Conservation (phyloP, 53 echinoderm and acorn worm species). For the Luidia sarsii region DNA sequence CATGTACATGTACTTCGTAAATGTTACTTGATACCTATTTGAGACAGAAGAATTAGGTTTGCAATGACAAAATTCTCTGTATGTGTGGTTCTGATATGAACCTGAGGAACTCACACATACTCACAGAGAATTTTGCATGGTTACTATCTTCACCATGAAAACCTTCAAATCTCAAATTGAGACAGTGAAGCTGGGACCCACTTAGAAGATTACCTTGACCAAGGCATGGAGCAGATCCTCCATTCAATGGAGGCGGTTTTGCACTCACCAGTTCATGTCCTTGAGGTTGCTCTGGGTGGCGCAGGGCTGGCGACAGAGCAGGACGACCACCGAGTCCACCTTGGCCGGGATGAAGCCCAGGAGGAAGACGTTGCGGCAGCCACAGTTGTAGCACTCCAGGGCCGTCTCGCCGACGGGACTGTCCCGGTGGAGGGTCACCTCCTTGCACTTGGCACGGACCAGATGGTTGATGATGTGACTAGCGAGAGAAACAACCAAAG, state of each 20-base stretch:
- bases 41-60: too few relatives aligned
- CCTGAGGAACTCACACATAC: too few relatives aligned
- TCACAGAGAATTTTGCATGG: too few relatives aligned
- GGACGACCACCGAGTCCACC: conserved; percentile 95
- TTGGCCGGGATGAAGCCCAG: conserved; percentile 98
- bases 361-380: conserved; percentile 96
- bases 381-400: conserved; percentile 98
- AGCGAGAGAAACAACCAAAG: not conserved
- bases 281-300: conserved; percentile 98
- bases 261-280: conserved; percentile 97
- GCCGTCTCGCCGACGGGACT: conserved; percentile 94
- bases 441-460: conserved; percentile 95
- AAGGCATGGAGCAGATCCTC: not conserved
- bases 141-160: too few relatives aligned
- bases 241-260: not conserved
- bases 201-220: too few relatives aligned
- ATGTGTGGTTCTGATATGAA: too few relatives aligned
- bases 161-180: too few relatives aligned
- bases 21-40: too few relatives aligned
- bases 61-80: too few relatives aligned
- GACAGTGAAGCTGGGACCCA: too few relatives aligned
- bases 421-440: conserved; percentile 97
- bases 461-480: conserved; percentile 98
- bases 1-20: too few relatives aligned
- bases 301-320: conserved; percentile 95